These are phyloP conservation scores for Trissolcus japonicus DNA, from an alignment of 2,888 invertebrate genomes.

Conservation along the genomic window DNA sequence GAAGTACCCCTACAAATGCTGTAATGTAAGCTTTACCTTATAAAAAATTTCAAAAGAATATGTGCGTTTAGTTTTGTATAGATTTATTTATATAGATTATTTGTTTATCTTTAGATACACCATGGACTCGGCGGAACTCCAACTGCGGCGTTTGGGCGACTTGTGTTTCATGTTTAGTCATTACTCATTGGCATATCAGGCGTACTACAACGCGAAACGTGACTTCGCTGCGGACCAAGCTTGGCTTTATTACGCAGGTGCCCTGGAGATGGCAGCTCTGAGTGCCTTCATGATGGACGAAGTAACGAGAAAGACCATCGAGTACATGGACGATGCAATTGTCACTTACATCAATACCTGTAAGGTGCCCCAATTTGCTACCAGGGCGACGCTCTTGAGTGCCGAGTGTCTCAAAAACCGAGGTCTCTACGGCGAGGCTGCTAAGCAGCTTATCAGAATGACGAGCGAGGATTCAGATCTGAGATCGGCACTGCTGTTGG, in stretches of 20 bases:
- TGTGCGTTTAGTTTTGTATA: background rate
- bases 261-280: conserved; percentile 96
- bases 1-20: conserved; percentile 83
- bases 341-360: conserved; percentile 93
- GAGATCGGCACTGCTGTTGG: conserved; percentile 93
- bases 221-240: conserved; percentile 98
- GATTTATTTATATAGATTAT: background rate
- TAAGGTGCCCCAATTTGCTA: conserved; percentile 94
- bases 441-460: conserved; percentile 95
- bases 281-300: conserved; percentile 93
- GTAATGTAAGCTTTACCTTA: conserved; percentile 83
- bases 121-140: conserved; percentile 91
- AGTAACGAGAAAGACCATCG: conserved; percentile 85
- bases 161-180: conserved; percentile 97
- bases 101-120: conserved; percentile 80
- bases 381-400: conserved; percentile 92
- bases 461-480: conserved; percentile 98
- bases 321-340: conserved; percentile 97
- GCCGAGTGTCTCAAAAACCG: conserved; percentile 90
- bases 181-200: conserved; percentile 93
- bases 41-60: conserved; percentile 7
- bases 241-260: conserved; percentile 97
- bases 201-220: conserved; percentile 97
- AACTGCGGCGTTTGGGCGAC: conserved; percentile 94
- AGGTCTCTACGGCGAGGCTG: conserved; percentile 92